These are phyloP conservation scores for Drosophila serrata DNA, from an alignment of 1,140 invertebrate species.

Conservation along the genomic window DNA sequence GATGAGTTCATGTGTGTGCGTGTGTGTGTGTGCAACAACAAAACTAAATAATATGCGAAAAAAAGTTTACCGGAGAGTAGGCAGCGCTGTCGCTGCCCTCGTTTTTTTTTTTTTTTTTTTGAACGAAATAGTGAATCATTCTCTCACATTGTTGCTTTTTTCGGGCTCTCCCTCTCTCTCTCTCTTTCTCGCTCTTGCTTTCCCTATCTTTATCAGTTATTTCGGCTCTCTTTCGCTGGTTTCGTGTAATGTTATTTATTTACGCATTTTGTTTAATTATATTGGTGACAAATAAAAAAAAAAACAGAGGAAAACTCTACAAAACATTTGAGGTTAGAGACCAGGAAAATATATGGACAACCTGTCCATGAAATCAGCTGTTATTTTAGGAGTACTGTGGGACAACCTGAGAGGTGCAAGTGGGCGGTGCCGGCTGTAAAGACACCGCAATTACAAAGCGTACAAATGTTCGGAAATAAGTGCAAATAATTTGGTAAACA, in stretches of 20 bases:
- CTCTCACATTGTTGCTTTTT: slow-evolving; percentile 42
- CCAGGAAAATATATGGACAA: slow-evolving; percentile 39
- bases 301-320: not conserved
- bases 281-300: not conserved
- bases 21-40: slow-evolving; percentile 8
- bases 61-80: slow-evolving; percentile 44
- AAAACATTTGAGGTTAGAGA: slow-evolving; percentile 31
- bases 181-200: not conserved
- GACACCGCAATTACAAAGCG: not conserved
- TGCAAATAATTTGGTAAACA: not conserved
- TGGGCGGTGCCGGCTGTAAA: slow-evolving; percentile 21
- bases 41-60: slow-evolving; percentile 64
- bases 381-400: slow-evolving; percentile 9
- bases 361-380: slow-evolving; percentile 61
- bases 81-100: slow-evolving; percentile 45
- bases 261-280: slow-evolving; percentile 25
- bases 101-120: slow-evolving; percentile 24
- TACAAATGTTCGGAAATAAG: not conserved
- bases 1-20: not conserved
- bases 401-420: not conserved
- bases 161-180: slow-evolving; percentile 5
- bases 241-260: slow-evolving; percentile 29
- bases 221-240: slow-evolving; percentile 2
- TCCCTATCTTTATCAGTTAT: slow-evolving; percentile 13
- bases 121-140: slow-evolving; percentile 26